Conservation (phyloP, 2,888 invertebrate genomes). For the Pseudolycoriella hygida region DNA sequence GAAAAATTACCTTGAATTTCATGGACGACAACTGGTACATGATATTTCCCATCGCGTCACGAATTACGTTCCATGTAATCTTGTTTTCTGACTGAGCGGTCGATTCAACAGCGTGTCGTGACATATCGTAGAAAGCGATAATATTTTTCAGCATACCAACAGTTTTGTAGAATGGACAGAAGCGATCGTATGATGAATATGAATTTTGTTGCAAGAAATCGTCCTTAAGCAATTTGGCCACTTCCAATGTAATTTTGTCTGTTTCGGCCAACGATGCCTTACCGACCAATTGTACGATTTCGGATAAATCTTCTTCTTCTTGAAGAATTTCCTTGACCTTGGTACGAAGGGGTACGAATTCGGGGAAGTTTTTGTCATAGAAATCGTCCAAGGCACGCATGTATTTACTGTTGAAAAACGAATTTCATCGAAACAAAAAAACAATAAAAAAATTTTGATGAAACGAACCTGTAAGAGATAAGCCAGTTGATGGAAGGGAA, state of each 20-base stretch:
- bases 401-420: slow-evolving; percentile 61
- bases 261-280: slow-evolving; percentile 97
- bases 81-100: slow-evolving; percentile 98
- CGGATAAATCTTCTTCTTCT: slow-evolving; percentile 97
- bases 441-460: slow-evolving; percentile 3
- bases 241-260: slow-evolving; percentile 98
- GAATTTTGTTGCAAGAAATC: slow-evolving; percentile 99
- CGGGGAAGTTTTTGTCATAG: slow-evolving; percentile 95
- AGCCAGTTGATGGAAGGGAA: slow-evolving; percentile 99
- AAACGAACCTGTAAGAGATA: slow-evolving; percentile 64
- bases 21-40: slow-evolving; percentile 95
- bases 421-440: slow-evolving; percentile 3
- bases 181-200: slow-evolving; percentile 86
- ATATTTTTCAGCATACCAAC: slow-evolving; percentile 98
- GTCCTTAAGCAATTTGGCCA: slow-evolving; percentile 94
- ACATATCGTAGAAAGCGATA: slow-evolving; percentile 95
- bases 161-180: slow-evolving; percentile 99
- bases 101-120: slow-evolving; percentile 92
- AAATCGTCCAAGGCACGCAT: slow-evolving; percentile 96
- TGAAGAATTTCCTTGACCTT: slow-evolving; percentile 90
- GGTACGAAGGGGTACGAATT: slow-evolving; percentile 92
- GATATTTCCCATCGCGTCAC: slow-evolving; percentile 90
- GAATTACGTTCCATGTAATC: slow-evolving; percentile 94
- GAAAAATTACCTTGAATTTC: slow-evolving; percentile 79
- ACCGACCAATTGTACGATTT: slow-evolving; percentile 99